Percentiles rank a stretch among this genome's conserved stretches.
Conservation (phyloP, 2,888 invertebrate species). For the Caenorhabditis imperialis region DNA sequence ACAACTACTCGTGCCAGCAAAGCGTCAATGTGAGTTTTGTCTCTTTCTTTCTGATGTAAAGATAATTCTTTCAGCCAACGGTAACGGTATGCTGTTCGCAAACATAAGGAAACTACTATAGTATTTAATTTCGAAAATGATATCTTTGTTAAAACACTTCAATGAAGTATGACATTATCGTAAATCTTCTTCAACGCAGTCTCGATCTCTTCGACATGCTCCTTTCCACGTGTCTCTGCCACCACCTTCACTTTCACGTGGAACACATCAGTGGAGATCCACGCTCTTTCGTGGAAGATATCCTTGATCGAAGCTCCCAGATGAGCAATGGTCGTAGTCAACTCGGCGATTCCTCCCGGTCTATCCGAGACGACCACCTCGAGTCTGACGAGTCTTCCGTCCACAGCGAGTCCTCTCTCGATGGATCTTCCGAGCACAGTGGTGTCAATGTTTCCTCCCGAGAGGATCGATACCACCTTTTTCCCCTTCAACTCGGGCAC, state of each 20-base stretch:
- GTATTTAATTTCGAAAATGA: background rate
- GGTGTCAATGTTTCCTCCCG: constrained; percentile 81
- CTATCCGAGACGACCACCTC: constrained; percentile 80
- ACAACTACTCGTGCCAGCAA: constrained; percentile 70
- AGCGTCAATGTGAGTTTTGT: constrained; percentile 65
- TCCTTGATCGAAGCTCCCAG: constrained; percentile 86
- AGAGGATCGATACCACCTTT: constrained; percentile 80
- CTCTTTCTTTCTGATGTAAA: background rate
- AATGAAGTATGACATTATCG: constrained; percentile 57
- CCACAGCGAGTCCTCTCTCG: constrained; percentile 80
- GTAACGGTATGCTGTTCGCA: constrained; percentile 66
- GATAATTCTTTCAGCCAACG: constrained; percentile 61
- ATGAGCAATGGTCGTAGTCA: constrained; percentile 79
- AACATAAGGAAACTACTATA: constrained; percentile 2
- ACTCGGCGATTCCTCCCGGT: constrained; percentile 80
- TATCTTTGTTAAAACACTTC: constrained; percentile 7
- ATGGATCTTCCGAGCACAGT: constrained; percentile 80
- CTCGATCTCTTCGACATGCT: constrained; percentile 84
- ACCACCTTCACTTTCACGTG: constrained; percentile 83
- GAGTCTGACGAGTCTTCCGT: constrained; percentile 80
- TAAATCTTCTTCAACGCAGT: constrained; percentile 79
- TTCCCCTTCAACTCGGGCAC: constrained; percentile 88
- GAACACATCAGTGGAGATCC: constrained; percentile 92
- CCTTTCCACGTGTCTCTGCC: constrained; percentile 89
- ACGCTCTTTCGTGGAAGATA: constrained; percentile 94